A percentile compares a stretch with the other conserved stretches of the same genome.
Evolutionary conservation across 92 coral and sea anemone species (phyloP).

Genomic region (Zoanthus solanderi): DNA sequence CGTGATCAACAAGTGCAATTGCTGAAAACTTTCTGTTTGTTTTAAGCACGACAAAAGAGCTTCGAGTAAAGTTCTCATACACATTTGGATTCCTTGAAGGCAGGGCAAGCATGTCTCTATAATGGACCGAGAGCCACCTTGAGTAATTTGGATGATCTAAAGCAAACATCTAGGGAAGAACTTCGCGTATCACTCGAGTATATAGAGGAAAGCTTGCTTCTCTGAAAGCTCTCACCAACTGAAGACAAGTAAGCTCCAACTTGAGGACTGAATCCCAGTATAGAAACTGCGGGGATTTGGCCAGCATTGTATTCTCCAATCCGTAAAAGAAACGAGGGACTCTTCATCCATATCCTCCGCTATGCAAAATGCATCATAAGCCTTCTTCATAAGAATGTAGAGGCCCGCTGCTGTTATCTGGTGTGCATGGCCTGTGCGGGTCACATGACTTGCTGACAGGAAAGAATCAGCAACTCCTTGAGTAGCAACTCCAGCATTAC

Average conservation of each 20-base stretch:
- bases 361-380: not conserved
- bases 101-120: slow-evolving; percentile 48
- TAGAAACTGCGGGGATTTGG: not conserved
- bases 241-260: slow-evolving; percentile 48
- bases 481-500: slow-evolving; percentile 32
- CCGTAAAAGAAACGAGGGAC: not conserved
- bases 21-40: slow-evolving; percentile 58
- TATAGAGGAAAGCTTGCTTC: slow-evolving; percentile 55
- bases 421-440: no score
- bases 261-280: slow-evolving; percentile 35
- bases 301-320: not conserved
- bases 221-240: not conserved
- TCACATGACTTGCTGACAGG: no score
- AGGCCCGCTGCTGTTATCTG: slow-evolving; percentile 4
- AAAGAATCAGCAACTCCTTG: slow-evolving; percentile 33
- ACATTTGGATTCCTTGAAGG: slow-evolving; percentile 48
- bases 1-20: slow-evolving; percentile 62
- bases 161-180: slow-evolving; percentile 74
- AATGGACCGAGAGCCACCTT: slow-evolving; percentile 74
- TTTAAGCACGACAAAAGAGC: slow-evolving; percentile 60
- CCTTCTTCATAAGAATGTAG: slow-evolving; percentile 17
- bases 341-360: no score
- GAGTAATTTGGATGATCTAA: slow-evolving; percentile 68
- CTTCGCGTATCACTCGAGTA: slow-evolving; percentile 47
- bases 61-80: slow-evolving; percentile 40